Conservation (phyloP, 2,113 vertebrate genomes). For the Cairina moschata region DNA sequence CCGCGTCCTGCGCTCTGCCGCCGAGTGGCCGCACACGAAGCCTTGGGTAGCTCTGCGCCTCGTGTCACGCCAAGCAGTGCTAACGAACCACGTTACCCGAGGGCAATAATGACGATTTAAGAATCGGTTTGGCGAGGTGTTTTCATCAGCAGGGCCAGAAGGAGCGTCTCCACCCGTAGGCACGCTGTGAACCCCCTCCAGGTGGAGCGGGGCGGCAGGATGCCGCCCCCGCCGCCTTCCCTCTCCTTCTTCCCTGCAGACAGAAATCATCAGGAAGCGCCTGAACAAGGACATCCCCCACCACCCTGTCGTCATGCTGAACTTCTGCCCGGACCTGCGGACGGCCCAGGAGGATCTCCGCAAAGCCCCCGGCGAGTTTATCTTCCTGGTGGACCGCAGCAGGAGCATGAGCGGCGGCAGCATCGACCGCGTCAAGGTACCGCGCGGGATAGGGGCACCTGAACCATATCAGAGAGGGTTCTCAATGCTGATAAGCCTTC, state of each 20-base stretch:
- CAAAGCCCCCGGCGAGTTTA: constrained; percentile 89
- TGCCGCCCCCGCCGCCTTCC: neutral
- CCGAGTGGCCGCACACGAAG: neutral
- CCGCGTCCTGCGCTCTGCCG: neutral
- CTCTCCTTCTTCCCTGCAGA: constrained; percentile 72
- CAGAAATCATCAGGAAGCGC: constrained; percentile 89
- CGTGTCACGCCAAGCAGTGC: neutral
- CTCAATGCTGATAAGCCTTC: neutral
- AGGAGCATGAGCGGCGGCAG: constrained; percentile 87
- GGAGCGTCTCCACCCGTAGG: fast-evolving
- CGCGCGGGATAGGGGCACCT: neutral
- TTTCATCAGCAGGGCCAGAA: neutral
- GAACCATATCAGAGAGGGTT: neutral
- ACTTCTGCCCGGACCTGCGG: constrained; percentile 92
- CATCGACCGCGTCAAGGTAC: constrained; percentile 88
- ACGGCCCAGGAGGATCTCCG: constrained; percentile 79
- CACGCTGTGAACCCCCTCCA: fast-evolving
- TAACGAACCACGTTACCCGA: fast-evolving
- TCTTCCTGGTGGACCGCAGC: constrained; percentile 94
- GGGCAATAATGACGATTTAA: neutral
- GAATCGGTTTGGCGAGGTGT: neutral
- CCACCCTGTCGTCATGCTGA: constrained; percentile 93
- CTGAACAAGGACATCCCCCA: constrained; percentile 95
- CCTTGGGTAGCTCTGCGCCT: neutral
- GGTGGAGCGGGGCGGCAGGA: neutral